Evolutionary conservation across 92 coral and sea anemone species (phyloP).

Genomic region (Porites rus): DNA sequence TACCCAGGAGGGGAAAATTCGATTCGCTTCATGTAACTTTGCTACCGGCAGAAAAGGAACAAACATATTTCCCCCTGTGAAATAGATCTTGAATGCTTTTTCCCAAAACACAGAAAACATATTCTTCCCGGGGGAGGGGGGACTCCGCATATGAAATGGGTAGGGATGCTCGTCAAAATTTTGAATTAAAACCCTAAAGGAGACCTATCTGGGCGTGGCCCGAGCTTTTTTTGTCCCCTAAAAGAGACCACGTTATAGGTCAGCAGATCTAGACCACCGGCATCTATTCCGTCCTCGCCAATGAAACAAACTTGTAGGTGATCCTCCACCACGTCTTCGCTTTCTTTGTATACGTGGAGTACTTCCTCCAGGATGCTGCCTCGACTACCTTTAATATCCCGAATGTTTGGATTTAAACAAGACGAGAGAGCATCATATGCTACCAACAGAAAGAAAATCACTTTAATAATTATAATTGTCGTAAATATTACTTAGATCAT

Average conservation of each 20-base stretch:
- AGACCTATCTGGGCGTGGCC: too few relatives aligned
- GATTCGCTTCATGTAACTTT: slow-evolving; percentile 3
- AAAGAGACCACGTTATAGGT: too few relatives aligned
- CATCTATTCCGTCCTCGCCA: background rate
- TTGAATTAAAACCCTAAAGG: too few relatives aligned
- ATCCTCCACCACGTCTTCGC: slow-evolving; percentile 8
- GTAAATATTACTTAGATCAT: background rate
- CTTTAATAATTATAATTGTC: background rate
- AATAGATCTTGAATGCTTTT: slow-evolving; percentile 1
- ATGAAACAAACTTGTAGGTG: background rate
- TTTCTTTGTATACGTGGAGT: background rate
- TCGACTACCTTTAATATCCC: background rate
- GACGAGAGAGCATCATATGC: background rate
- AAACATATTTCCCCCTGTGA: slow-evolving; percentile 5
- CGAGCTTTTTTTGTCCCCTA: too few relatives aligned
- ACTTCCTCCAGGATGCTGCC: background rate
- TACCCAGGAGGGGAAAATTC: slow-evolving; percentile 9
- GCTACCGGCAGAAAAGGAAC: background rate
- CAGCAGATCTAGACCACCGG: background rate
- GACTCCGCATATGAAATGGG: too few relatives aligned
- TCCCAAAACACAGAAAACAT: background rate
- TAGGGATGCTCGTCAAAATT: too few relatives aligned
- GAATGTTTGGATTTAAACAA: background rate
- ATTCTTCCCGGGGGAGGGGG: too few relatives aligned
- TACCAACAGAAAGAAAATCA: background rate